Conservation (phyloP, 2,888 invertebrate species). For the Orthosia gracilis region DNA sequence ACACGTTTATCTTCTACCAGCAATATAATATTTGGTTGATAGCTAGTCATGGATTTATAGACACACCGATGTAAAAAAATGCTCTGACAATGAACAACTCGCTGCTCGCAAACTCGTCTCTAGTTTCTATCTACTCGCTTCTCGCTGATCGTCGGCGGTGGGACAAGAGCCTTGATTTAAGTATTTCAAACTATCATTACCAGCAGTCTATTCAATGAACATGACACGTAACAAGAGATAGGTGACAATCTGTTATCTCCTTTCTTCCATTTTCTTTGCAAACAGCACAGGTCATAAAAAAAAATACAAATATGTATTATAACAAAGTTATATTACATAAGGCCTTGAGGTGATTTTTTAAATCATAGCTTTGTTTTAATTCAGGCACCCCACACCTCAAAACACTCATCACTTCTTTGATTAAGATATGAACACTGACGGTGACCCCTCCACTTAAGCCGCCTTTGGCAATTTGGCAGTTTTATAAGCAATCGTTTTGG, state of each 20-base stretch:
- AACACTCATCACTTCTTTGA: constrained; percentile 21
- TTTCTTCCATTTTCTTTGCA: neutral
- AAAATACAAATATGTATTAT: no score
- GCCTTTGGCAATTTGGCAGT: constrained; percentile 71
- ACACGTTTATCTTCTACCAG: constrained; percentile 43
- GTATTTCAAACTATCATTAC: no score
- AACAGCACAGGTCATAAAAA: no score
- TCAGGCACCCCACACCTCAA: neutral
- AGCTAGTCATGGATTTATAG: constrained; percentile 44
- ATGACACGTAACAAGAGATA: no score
- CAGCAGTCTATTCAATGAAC: no score
- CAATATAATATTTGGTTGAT: constrained; percentile 47
- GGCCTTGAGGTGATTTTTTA: neutral
- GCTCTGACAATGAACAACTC: neutral
- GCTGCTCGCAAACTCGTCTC: no score
- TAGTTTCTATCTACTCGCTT: no score
- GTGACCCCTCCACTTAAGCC: constrained; percentile 48
- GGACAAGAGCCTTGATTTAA: no score
- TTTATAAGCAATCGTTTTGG: constrained; percentile 85
- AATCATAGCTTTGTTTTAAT: neutral
- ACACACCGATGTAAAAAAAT: constrained; percentile 23
- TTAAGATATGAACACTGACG: constrained; percentile 22
- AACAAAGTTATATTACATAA: no score
- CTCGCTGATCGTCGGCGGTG: no score
- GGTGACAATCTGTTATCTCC: neutral